These are phyloP conservation scores for Salvator merianae DNA, from an alignment of 2,113 vertebrate genomes.

Conservation along the genomic window DNA sequence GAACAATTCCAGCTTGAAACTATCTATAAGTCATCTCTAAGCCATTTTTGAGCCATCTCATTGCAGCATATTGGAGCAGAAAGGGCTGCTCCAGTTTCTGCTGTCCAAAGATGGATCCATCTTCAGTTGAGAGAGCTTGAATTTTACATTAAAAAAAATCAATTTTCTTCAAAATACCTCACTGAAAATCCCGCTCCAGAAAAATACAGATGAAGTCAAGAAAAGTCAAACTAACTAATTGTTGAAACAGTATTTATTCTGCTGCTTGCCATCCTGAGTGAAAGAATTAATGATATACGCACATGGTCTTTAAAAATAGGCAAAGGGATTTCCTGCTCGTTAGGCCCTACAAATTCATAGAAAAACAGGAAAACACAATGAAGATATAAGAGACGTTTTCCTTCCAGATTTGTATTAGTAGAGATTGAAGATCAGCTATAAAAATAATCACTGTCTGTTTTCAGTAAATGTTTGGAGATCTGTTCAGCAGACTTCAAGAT, in stretches of 20 bases:
- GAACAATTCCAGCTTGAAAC: no score
- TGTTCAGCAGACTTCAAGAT: background rate
- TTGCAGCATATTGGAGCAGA: no score
- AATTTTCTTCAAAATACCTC: background rate
- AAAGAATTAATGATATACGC: background rate
- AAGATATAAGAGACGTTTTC: background rate
- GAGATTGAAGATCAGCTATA: background rate
- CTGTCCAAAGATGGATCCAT: no score
- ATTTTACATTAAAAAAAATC: no score
- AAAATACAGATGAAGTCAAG: background rate
- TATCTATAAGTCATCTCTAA: no score
- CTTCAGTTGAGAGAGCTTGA: no score
- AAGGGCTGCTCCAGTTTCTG: no score
- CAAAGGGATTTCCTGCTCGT: constrained; percentile 15
- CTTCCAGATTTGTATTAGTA: background rate
- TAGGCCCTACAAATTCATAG: background rate
- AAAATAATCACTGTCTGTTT: background rate
- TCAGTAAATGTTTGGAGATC: background rate
- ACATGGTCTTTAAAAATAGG: constrained; percentile 17
- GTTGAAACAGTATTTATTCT: background rate
- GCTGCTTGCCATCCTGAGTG: background rate
- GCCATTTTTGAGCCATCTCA: no score
- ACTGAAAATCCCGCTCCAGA: background rate
- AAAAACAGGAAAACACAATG: background rate
- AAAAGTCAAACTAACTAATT: background rate